Base-by-base conservation (phyloP, 2,888 invertebrate genomes). In the Brachynemurus nebulosus region DNA sequence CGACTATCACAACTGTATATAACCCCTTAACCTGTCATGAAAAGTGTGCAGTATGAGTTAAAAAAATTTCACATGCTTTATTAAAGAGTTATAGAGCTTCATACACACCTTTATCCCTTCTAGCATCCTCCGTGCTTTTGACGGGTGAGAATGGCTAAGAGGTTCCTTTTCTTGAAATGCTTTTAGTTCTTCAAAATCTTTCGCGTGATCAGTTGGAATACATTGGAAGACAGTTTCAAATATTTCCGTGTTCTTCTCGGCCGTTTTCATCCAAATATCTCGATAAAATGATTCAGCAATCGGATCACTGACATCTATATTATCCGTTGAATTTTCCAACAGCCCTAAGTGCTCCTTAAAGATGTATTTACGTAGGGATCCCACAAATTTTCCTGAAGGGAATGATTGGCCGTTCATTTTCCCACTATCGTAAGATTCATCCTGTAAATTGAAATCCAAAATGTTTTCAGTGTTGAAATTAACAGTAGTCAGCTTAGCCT, bases 281-380 rank as follows among this genome's bases (percentile, higher is more conserved):
- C 76, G 78, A 63, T 86, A 97, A 68, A 98, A 97, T 11, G 76
- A 63, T 47, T 86, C 80, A 45, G 71, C 70, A 44, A 85, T 74
- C 0, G 91, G 89, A 66, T 97, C 96, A 35, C 74, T 75, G 1
- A 95, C 65, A 54, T 80, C 77, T 8, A 79, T 57, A 16, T 56
- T 56, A 34, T 53, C 54, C 45, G 62, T 58, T 42, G 64, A 60
- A 33, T 65, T 60, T 19, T 64, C 69, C 11, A 75, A 59, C 4
- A 79, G 63, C 3, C 95, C 96, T 40, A 97, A 72, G 64, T 97
- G 97, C 61, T 97, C 97, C 47, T 80, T 73, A 65, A 97, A 95
- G 40, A 97, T 68, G 36, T 84, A 77, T 58, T 81, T 82, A 25
- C 97, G 68, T 14, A 97, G 68, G 8, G 82, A 78, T 1, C 89